Percentiles rank a stretch among this genome's conserved stretches.
These are phyloP conservation scores for Limosa lapponica DNA, from an alignment of 2,797 vertebrate genomes.

Conservation along the genomic window DNA sequence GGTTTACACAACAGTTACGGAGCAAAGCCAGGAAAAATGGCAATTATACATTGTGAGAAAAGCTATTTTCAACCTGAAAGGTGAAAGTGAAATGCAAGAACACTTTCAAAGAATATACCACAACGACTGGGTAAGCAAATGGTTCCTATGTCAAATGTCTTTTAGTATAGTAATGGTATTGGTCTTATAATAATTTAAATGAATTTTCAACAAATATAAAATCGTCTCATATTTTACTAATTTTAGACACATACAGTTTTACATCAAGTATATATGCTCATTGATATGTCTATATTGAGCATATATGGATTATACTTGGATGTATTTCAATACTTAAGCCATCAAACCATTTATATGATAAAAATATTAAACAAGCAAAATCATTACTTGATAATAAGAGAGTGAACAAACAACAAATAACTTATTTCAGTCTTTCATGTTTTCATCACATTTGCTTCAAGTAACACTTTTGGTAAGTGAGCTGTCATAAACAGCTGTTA, in stretches of 20 bases:
- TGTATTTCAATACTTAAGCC: not conserved
- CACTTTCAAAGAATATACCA: not conserved
- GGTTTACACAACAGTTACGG: not conserved
- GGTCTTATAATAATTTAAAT: not conserved
- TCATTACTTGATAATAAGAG: not conserved
- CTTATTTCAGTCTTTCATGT: not conserved
- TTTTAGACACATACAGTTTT: not conserved
- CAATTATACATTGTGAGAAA: not conserved
- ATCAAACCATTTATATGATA: not conserved
- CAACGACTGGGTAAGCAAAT: not conserved
- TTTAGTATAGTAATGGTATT: not conserved
- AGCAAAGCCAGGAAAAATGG: not conserved
- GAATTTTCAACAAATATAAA: not conserved
- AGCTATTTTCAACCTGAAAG: not conserved
- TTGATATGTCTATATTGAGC: not conserved
- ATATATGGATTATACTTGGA: not conserved
- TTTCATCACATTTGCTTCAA: not conserved
- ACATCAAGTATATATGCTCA: not conserved
- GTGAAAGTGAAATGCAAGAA: not conserved
- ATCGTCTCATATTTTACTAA: not conserved
- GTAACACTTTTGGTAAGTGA: not conserved
- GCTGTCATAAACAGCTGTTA: not conserved
- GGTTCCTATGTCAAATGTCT: not conserved
- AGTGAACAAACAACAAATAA: not conserved
- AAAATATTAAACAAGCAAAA: not conserved